These are phyloP conservation scores for Euwallacea fornicatus DNA, from an alignment of 1,140 invertebrate species.

Conservation along the genomic window DNA sequence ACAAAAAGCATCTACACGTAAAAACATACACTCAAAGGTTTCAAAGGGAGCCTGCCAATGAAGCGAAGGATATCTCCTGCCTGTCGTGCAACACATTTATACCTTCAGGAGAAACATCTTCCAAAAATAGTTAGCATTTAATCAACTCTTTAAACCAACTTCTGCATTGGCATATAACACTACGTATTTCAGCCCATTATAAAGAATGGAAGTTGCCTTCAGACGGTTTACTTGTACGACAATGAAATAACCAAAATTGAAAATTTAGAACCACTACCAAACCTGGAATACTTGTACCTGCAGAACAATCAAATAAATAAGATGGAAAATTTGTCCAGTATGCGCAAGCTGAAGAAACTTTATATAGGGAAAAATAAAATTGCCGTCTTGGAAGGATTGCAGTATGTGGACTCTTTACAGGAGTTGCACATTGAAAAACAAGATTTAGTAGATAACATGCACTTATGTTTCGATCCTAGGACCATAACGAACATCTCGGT, in stretches of 20 bases:
- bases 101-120: conserved; percentile 58
- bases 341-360: conserved; percentile 64
- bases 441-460: conserved; percentile 57
- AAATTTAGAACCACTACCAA: conserved; percentile 61
- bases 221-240: conserved; percentile 67
- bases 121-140: conserved; percentile 55
- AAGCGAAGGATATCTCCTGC: neutral
- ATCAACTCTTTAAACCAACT: neutral
- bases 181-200: neutral
- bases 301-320: conserved; percentile 68
- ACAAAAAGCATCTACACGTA: no score
- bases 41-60: no score
- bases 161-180: neutral
- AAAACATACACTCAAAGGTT: no score
- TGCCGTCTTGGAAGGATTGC: conserved; percentile 67
- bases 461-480: conserved; percentile 68
- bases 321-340: conserved; percentile 63
- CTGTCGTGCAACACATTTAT: conserved; percentile 55
- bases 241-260: conserved; percentile 64
- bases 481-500: conserved; percentile 62
- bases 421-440: conserved; percentile 71
- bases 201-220: conserved; percentile 42
- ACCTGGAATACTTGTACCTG: conserved; percentile 66
- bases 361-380: conserved; percentile 70
- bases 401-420: conserved; percentile 60